Evolutionary conservation across 2,797 vertebrate species (phyloP).

Genomic region (Cossypha caffra): DNA sequence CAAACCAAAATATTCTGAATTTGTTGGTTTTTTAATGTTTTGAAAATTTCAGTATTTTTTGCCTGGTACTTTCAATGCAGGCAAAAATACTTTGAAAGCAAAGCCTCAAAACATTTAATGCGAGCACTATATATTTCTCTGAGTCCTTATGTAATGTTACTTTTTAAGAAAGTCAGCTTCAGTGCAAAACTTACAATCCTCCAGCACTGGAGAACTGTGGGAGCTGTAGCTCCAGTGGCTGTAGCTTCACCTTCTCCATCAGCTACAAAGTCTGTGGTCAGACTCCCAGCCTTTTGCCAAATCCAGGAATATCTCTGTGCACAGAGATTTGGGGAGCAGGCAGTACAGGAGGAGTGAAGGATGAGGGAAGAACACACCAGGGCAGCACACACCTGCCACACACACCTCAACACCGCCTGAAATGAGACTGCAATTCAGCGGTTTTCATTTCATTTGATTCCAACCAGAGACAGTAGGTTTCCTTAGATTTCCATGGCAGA

Average conservation of each 20-base stretch:
- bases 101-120: background rate
- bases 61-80: background rate
- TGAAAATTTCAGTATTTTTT: background rate
- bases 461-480: background rate
- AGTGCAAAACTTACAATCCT: background rate
- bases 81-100: background rate
- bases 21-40: background rate
- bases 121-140: background rate
- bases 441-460: background rate
- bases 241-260: fast-evolving
- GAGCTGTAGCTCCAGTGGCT: background rate
- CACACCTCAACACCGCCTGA: background rate
- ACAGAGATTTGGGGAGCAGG: background rate
- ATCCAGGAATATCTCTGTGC: background rate
- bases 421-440: background rate
- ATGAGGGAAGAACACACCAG: background rate
- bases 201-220: background rate
- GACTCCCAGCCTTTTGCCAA: background rate
- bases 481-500: background rate
- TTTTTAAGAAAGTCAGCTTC: background rate
- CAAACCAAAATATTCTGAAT: background rate
- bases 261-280: background rate
- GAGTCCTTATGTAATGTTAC: background rate
- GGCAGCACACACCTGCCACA: background rate
- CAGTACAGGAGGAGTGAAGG: background rate